phyloP scores from a whole-genome alignment of 2,888 invertebrate species.

The Pyralis farinalis region DNA sequence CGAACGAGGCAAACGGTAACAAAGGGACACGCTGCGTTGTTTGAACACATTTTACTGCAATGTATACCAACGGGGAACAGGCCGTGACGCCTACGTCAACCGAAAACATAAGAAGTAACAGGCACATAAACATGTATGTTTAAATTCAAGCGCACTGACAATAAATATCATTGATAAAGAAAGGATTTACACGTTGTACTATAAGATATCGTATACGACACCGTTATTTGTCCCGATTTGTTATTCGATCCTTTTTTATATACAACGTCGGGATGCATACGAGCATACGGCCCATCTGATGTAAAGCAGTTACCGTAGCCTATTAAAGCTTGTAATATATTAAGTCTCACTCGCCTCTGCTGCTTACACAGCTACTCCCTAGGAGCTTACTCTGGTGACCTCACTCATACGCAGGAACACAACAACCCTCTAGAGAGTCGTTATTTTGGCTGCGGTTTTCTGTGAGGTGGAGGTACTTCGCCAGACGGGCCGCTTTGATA shows the following conservation, averaged over 20 bases:
- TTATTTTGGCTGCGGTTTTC: no score
- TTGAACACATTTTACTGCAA: constrained; percentile 44
- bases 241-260: constrained; percentile 34
- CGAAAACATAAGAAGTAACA: constrained; percentile 49
- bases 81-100: constrained; percentile 68
- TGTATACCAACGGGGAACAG: constrained; percentile 49
- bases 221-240: constrained; percentile 50
- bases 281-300: no score
- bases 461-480: no score
- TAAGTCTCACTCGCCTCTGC: no score
- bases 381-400: no score
- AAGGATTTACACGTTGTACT: constrained; percentile 58
- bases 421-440: no score
- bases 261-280: no score
- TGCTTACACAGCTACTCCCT: no score
- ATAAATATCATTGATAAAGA: constrained; percentile 73
- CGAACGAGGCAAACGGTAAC: constrained; percentile 42
- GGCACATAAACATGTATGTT: constrained; percentile 64
- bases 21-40: constrained; percentile 44
- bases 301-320: no score
- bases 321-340: no score
- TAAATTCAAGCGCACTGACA: constrained; percentile 58
- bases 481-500: no score
- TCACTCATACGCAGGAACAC: no score
- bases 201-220: constrained; percentile 52